phyloP scores from a whole-genome alignment of 2,113 vertebrate species.

The Aythya baeri region DNA sequence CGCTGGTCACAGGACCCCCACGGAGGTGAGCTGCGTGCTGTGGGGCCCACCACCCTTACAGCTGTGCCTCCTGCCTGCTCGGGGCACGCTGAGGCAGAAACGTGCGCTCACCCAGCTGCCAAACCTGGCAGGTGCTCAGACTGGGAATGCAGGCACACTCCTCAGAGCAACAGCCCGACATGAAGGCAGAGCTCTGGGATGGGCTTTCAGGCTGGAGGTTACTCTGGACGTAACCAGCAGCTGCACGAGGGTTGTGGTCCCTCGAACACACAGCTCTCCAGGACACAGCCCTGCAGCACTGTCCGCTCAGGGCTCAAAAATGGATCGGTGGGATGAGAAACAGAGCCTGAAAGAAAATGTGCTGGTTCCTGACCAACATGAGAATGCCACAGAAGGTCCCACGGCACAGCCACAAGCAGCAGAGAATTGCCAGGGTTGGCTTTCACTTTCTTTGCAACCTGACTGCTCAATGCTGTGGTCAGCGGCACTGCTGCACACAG shows the following conservation, averaged over 20 bases:
- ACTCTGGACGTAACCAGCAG: background rate
- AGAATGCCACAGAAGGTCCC: background rate
- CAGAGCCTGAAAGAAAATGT: background rate
- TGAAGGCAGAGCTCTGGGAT: background rate
- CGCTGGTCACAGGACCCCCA: background rate
- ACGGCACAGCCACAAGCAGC: background rate
- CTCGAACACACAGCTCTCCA: background rate
- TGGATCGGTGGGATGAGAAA: background rate
- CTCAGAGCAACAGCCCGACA: rapidly evolving
- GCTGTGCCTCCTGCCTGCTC: background rate
- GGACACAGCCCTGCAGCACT: background rate
- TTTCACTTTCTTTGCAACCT: background rate
- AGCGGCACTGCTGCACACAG: background rate
- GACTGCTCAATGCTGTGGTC: background rate
- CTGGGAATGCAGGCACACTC: background rate
- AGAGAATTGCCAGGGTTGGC: background rate
- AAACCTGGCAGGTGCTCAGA: background rate
- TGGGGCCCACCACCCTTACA: background rate
- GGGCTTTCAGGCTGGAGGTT: background rate
- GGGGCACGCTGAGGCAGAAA: background rate
- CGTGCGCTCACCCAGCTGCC: background rate
- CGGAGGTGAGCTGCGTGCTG: background rate
- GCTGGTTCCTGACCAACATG: background rate
- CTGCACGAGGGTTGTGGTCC: background rate
- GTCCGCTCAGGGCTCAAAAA: background rate